phyloP scores from a whole-genome alignment of 1,140 invertebrate genomes.

The Zophobas atratus region DNA sequence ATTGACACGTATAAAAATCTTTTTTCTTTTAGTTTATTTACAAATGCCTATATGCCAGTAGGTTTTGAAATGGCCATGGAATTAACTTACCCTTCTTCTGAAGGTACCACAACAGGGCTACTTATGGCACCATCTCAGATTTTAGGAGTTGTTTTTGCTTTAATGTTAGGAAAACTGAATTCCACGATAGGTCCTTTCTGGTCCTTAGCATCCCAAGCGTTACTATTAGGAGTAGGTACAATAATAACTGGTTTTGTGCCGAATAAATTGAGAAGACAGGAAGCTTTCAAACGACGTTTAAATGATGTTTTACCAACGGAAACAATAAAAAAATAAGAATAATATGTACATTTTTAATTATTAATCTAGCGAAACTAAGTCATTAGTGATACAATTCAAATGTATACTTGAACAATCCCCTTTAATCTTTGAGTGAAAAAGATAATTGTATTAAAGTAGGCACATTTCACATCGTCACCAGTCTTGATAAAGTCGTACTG shows the following conservation, averaged over 20 bases:
- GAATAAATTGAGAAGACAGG: constrained; percentile 53
- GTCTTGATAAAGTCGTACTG: no score
- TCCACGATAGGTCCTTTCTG: constrained; percentile 51
- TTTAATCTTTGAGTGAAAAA: no score
- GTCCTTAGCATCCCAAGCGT: constrained; percentile 49
- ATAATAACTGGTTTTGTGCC: constrained; percentile 54
- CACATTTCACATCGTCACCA: no score
- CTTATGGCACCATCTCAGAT: constrained; percentile 58
- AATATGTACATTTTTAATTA: neutral
- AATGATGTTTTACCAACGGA: constrained; percentile 5
- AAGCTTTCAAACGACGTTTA: constrained; percentile 41
- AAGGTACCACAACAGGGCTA: constrained; percentile 59
- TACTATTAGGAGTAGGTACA: constrained; percentile 54
- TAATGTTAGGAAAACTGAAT: constrained; percentile 51
- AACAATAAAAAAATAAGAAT: constrained; percentile 7
- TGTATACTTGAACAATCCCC: no score
- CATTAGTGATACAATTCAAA: no score
- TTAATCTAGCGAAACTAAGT: neutral
- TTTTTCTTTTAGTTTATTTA: constrained; percentile 53
- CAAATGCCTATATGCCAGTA: constrained; percentile 55
- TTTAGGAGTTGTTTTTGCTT: constrained; percentile 54
- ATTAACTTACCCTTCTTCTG: constrained; percentile 58
- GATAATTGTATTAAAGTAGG: no score
- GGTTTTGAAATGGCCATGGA: constrained; percentile 61
- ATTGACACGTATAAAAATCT: neutral